Conservation (phyloP, 1,140 invertebrate species). For the Ips typographus region DNA sequence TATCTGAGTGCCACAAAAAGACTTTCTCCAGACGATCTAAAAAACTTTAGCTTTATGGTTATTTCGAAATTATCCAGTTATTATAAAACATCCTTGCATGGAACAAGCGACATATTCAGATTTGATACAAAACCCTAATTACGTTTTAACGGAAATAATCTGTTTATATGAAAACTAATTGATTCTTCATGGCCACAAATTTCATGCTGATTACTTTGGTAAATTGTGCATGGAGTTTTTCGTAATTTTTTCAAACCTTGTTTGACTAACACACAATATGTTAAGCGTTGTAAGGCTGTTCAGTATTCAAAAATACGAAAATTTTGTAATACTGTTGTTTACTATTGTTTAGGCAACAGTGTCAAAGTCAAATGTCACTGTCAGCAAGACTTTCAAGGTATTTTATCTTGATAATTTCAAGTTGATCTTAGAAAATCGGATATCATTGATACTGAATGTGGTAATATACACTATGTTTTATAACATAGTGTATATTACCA, state of each 20-base stretch:
- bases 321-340: too few relatives aligned
- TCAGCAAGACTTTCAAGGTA: too few relatives aligned
- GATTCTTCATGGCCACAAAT: constrained; percentile 36
- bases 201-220: constrained; percentile 30
- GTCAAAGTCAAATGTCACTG: too few relatives aligned
- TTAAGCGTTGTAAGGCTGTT: too few relatives aligned
- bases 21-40: background rate
- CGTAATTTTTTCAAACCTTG: constrained; percentile 13
- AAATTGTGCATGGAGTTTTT: constrained; percentile 32
- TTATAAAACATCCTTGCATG: background rate
- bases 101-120: constrained; percentile 13
- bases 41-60: background rate
- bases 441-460: too few relatives aligned
- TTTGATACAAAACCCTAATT: constrained; percentile 28
- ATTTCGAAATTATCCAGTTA: background rate
- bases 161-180: constrained; percentile 38
- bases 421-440: too few relatives aligned
- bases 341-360: too few relatives aligned
- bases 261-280: background rate
- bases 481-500: too few relatives aligned
- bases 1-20: constrained; percentile 4
- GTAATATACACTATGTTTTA: too few relatives aligned
- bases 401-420: too few relatives aligned
- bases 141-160: constrained; percentile 32
- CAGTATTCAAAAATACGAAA: too few relatives aligned